Evolutionary conservation across 2,888 invertebrate species (phyloP).

Genomic region (Ichneumoninae sp.): DNA sequence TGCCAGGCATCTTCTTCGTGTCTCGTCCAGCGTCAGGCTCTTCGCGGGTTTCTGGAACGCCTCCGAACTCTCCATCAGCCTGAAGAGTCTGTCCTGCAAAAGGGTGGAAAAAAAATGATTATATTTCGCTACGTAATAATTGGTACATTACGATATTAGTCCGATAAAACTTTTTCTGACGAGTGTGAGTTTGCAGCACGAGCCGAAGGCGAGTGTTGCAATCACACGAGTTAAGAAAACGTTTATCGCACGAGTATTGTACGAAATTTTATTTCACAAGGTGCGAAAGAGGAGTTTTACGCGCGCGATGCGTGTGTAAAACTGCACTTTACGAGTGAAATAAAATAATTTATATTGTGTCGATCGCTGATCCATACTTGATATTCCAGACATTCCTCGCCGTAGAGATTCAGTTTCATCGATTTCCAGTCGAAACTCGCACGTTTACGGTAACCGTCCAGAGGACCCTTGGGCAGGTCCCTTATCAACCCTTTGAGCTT

Average conservation of each 20-base stretch:
- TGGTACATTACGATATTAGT: too few relatives aligned
- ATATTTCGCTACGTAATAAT: background rate
- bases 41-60: conserved; percentile 88
- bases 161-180: too few relatives aligned
- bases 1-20: conserved; percentile 85
- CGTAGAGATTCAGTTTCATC: conserved; percentile 92
- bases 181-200: too few relatives aligned
- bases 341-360: background rate
- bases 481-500: conserved; percentile 86
- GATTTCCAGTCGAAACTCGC: conserved; percentile 95
- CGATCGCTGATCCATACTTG: conserved; percentile 87
- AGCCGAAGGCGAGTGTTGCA: too few relatives aligned
- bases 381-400: conserved; percentile 89
- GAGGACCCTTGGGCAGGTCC: conserved; percentile 90
- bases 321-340: too few relatives aligned
- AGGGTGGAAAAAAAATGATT: conserved; percentile 50
- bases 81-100: conserved; percentile 91
- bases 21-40: conserved; percentile 89
- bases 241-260: too few relatives aligned
- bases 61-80: conserved; percentile 90
- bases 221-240: too few relatives aligned
- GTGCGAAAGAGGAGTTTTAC: too few relatives aligned
- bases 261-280: too few relatives aligned
- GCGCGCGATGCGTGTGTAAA: too few relatives aligned
- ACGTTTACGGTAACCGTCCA: conserved; percentile 91